phyloP scores from a whole-genome alignment of 2,797 vertebrate species.

The Glyptemys insculpta region DNA sequence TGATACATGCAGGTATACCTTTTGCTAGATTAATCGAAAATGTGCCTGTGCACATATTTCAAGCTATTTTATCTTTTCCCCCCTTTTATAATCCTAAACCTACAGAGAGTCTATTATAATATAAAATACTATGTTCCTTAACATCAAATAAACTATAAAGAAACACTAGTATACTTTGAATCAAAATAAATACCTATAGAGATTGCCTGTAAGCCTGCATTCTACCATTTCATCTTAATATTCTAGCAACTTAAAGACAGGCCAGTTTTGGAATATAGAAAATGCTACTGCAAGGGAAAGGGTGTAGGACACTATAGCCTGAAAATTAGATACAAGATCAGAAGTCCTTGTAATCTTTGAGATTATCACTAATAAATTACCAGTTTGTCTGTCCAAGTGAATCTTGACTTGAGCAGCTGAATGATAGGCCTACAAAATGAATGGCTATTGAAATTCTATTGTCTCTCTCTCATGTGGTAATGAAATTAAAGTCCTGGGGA shows the following conservation, averaged over 20 bases:
- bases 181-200: neutral
- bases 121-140: neutral
- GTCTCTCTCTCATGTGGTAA: neutral
- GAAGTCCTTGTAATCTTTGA: neutral
- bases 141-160: neutral
- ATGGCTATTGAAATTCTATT: neutral
- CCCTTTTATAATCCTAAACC: neutral
- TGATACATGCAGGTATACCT: neutral
- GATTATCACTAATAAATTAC: neutral
- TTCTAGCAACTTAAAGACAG: accelerated
- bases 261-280: neutral
- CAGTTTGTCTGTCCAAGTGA: neutral
- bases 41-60: neutral
- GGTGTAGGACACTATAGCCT: neutral
- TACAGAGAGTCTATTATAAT: neutral
- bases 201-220: neutral
- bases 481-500: neutral
- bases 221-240: neutral
- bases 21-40: neutral
- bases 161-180: neutral
- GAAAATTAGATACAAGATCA: neutral
- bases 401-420: neutral
- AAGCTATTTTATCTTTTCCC: accelerated
- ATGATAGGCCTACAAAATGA: neutral
- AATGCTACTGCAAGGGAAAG: neutral